These are phyloP conservation scores for Collichthys lucidus DNA, from an alignment of 2,113 vertebrate species.

Conservation along the genomic window DNA sequence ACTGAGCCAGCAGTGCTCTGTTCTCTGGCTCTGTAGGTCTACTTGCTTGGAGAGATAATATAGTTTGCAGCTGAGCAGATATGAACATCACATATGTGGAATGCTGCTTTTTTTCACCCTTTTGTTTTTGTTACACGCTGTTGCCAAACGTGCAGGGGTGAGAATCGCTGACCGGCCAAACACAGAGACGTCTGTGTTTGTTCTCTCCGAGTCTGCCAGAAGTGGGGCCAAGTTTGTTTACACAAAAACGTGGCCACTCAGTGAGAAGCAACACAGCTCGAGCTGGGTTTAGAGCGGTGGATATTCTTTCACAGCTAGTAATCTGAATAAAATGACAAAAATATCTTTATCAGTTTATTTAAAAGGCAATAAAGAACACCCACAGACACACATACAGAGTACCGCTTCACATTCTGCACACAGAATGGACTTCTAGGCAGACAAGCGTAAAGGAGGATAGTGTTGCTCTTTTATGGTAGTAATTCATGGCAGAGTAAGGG, in stretches of 20 bases:
- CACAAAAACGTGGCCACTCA: conserved; percentile 53
- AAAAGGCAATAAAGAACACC: conserved; percentile 39
- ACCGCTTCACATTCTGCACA: background rate
- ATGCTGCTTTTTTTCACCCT: conserved; percentile 54
- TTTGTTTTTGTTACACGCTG: conserved; percentile 55
- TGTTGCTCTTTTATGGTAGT: background rate
- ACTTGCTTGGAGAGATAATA: conserved; percentile 16
- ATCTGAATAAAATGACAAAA: background rate
- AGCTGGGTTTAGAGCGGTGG: background rate
- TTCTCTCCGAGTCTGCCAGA: conserved; percentile 57
- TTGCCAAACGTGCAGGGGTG: conserved; percentile 62
- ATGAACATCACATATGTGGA: conserved; percentile 60
- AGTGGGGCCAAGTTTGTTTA: conserved; percentile 62
- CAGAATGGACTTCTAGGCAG: background rate
- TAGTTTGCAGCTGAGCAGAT: conserved; percentile 31
- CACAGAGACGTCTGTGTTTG: conserved; percentile 73
- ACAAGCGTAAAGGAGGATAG: background rate
- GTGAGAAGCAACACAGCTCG: conserved; percentile 39
- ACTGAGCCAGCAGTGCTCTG: background rate
- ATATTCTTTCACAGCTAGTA: background rate
- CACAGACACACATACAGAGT: background rate
- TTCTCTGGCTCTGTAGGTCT: background rate
- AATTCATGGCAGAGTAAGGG: background rate
- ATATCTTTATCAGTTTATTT: conserved; percentile 47
- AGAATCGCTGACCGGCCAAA: conserved; percentile 62